phyloP scores from a whole-genome alignment of 2,888 invertebrate genomes.

The Apamea anceps region DNA sequence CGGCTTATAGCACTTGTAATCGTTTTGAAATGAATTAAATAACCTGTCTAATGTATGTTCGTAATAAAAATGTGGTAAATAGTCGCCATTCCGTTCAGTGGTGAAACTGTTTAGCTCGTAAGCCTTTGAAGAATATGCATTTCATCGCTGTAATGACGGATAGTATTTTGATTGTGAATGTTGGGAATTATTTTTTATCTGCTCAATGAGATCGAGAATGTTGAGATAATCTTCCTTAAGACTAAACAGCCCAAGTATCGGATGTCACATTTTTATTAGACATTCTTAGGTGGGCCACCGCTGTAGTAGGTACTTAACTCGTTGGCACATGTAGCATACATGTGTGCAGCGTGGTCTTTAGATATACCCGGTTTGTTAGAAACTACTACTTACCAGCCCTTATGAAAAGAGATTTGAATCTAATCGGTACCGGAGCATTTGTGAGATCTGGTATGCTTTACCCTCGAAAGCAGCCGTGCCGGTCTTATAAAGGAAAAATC shows the following conservation, averaged over 20 bases:
- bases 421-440: neutral
- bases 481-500: neutral
- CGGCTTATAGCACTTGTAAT: conserved; percentile 32
- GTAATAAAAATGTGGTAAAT: conserved; percentile 56
- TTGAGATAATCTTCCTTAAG: conserved; percentile 11
- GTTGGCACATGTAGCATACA: neutral
- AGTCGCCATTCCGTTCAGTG: conserved; percentile 44
- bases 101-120: conserved; percentile 18
- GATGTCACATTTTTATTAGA: neutral
- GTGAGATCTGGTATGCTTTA: neutral
- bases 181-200: conserved; percentile 5
- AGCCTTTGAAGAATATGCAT: conserved; percentile 28
- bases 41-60: conserved; percentile 53
- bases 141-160: conserved; percentile 6
- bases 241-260: neutral
- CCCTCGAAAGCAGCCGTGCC: neutral
- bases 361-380: neutral
- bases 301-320: neutral
- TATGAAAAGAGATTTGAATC: neutral
- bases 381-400: neutral
- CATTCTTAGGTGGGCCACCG: neutral
- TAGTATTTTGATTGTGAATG: conserved; percentile 21
- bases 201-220: conserved; percentile 5
- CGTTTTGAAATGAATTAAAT: conserved; percentile 46
- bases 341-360: neutral